phyloP scores from a whole-genome alignment of 1,140 invertebrate genomes.

The Caerostris extrusa region DNA sequence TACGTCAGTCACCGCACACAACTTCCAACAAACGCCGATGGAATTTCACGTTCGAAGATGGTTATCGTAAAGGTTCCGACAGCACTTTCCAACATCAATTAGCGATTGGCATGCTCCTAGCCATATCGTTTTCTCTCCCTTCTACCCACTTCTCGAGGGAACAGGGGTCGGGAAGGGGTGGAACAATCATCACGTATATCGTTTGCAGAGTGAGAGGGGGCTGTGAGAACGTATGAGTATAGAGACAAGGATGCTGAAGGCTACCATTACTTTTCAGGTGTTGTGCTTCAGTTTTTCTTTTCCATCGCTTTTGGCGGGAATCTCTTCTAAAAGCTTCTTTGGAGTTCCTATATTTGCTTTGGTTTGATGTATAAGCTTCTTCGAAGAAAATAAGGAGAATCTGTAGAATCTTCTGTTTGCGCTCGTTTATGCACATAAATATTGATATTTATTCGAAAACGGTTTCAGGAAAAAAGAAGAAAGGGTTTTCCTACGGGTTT shows the following conservation, averaged over 20 bases:
- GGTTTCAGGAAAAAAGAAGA: not conserved
- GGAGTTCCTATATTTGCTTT: not conserved
- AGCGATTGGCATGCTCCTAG: slow-evolving; percentile 17
- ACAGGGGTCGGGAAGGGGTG: not conserved
- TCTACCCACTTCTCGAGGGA: not conserved
- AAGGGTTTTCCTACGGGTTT: not conserved
- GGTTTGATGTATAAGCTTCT: not conserved
- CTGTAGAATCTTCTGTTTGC: not conserved
- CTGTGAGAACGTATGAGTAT: not conserved
- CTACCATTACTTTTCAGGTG: slow-evolving; percentile 4
- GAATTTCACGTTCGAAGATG: not conserved
- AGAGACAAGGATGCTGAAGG: not conserved
- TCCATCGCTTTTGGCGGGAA: not conserved
- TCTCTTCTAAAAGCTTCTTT: slow-evolving; percentile 7
- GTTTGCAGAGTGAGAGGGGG: not conserved
- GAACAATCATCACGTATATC: slow-evolving; percentile 3
- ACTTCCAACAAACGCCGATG: not conserved
- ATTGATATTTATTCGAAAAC: not conserved
- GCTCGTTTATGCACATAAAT: not conserved
- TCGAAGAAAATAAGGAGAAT: not conserved
- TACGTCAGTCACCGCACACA: not conserved
- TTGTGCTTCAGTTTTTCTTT: not conserved
- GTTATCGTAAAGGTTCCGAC: not conserved
- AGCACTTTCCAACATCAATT: slow-evolving; percentile 14
- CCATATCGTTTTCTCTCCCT: not conserved